Conservation (phyloP, 2,888 invertebrate genomes). For the Chrysolina oricalcia region DNA sequence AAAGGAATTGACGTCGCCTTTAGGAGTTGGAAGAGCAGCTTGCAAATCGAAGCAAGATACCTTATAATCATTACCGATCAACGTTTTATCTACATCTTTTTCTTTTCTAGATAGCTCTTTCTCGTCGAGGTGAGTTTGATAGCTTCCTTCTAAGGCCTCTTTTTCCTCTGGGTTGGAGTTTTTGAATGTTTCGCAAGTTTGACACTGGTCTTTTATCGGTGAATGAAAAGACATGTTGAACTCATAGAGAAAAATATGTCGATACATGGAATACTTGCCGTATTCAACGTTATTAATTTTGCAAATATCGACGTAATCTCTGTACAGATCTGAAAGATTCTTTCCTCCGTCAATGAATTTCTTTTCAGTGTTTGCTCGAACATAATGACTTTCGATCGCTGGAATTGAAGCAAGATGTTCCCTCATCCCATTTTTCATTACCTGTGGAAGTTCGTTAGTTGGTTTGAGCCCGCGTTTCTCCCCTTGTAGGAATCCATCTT, state of each 20-base stretch:
- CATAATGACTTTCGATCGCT: slow-evolving; percentile 45
- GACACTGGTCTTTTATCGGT: too few relatives aligned
- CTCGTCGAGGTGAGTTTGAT: too few relatives aligned
- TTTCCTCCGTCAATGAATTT: slow-evolving; percentile 42
- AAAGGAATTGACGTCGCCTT: slow-evolving; percentile 47
- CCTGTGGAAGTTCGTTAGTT: slow-evolving; percentile 30
- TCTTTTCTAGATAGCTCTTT: too few relatives aligned
- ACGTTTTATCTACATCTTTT: slow-evolving; percentile 40
- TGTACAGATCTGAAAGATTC: slow-evolving; percentile 39
- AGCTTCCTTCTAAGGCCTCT: too few relatives aligned
- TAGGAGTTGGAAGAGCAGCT: slow-evolving; percentile 54
- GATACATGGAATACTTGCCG: too few relatives aligned
- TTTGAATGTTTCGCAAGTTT: too few relatives aligned
- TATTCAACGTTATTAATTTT: too few relatives aligned
- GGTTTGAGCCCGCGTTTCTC: not conserved
- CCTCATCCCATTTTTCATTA: slow-evolving; percentile 35
- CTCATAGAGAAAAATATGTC: too few relatives aligned
- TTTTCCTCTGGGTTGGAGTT: too few relatives aligned
- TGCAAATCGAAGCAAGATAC: slow-evolving; percentile 52
- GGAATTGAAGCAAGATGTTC: slow-evolving; percentile 23
- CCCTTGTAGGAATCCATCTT: too few relatives aligned
- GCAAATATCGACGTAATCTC: slow-evolving; percentile 35
- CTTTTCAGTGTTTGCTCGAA: slow-evolving; percentile 38
- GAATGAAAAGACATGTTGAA: too few relatives aligned
- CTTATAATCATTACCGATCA: slow-evolving; percentile 15